These are phyloP conservation scores for Hesperophylax magnus DNA, from an alignment of 1,140 invertebrate genomes.

Conservation along the genomic window DNA sequence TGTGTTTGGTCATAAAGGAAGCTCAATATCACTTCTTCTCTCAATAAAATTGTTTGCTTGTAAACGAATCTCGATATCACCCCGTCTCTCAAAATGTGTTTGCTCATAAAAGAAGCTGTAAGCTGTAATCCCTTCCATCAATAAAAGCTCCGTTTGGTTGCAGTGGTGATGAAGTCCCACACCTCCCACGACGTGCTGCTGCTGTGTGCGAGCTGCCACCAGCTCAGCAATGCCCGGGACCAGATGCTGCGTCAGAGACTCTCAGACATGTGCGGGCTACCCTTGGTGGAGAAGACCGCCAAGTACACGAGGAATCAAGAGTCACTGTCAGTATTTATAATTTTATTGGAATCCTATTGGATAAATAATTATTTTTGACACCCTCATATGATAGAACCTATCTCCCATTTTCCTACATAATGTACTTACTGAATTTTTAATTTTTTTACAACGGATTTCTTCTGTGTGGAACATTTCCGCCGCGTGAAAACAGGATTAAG, in stretches of 20 bases:
- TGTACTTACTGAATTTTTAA: too few relatives aligned
- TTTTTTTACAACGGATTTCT: too few relatives aligned
- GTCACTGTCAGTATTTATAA: background rate
- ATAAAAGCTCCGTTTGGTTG: slow-evolving; percentile 35
- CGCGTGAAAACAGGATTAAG: too few relatives aligned
- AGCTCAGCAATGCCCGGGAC: slow-evolving; percentile 80
- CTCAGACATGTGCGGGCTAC: slow-evolving; percentile 78
- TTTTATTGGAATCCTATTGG: too few relatives aligned
- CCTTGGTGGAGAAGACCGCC: slow-evolving; percentile 58
- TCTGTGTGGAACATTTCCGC: too few relatives aligned
- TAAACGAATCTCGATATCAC: background rate
- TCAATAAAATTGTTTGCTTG: background rate
- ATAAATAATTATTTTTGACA: too few relatives aligned
- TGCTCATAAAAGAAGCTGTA: background rate
- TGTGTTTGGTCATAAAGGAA: too few relatives aligned
- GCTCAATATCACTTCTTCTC: background rate
- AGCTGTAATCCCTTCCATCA: background rate
- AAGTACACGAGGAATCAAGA: slow-evolving; percentile 54
- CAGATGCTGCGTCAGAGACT: slow-evolving; percentile 74
- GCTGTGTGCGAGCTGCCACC: slow-evolving; percentile 83
- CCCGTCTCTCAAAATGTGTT: background rate
- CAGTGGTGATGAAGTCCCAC: slow-evolving; percentile 85
- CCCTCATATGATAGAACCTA: too few relatives aligned
- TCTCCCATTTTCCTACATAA: too few relatives aligned
- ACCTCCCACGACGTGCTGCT: slow-evolving; percentile 87